Conservation (phyloP, 2,113 vertebrate genomes). For the Labeo catla region DNA sequence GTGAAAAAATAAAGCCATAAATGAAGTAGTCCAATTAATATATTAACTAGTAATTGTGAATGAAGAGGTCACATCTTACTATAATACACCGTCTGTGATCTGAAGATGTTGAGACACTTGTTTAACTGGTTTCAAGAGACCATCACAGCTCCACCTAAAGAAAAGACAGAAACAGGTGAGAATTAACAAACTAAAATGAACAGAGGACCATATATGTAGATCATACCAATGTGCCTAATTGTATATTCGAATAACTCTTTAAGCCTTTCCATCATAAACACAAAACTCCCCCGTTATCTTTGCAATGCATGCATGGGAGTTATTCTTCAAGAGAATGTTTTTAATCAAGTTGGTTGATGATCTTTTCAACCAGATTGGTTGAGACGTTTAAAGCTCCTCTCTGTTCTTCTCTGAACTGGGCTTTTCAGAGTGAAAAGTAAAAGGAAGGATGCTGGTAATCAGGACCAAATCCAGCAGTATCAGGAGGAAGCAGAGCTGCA, state of each 20-base stretch:
- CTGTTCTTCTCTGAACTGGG: not conserved
- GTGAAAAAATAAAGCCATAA: not conserved
- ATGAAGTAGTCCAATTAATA: not conserved
- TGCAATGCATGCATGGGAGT: not conserved
- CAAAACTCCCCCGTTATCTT: not conserved
- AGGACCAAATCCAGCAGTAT: not conserved
- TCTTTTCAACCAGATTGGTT: not conserved
- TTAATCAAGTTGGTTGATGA: not conserved
- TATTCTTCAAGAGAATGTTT: not conserved
- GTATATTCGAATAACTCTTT: not conserved
- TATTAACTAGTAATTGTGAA: not conserved
- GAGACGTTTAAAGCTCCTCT: not conserved
- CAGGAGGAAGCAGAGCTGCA: not conserved
- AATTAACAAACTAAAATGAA: not conserved
- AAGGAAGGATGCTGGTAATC: not conserved
- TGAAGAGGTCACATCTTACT: slow-evolving; percentile 12
- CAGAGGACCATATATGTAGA: not conserved
- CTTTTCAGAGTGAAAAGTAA: slow-evolving; percentile 11
- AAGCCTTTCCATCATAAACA: not conserved
- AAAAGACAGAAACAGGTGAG: not conserved
- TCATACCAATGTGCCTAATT: too few relatives aligned
- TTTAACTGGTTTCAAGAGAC: slow-evolving; percentile 6
- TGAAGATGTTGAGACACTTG: not conserved
- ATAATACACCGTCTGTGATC: not conserved
- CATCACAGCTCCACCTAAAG: slow-evolving; percentile 31